These are phyloP conservation scores for Setipinna tenuifilis DNA, from an alignment of 2,797 vertebrate genomes.

Conservation along the genomic window DNA sequence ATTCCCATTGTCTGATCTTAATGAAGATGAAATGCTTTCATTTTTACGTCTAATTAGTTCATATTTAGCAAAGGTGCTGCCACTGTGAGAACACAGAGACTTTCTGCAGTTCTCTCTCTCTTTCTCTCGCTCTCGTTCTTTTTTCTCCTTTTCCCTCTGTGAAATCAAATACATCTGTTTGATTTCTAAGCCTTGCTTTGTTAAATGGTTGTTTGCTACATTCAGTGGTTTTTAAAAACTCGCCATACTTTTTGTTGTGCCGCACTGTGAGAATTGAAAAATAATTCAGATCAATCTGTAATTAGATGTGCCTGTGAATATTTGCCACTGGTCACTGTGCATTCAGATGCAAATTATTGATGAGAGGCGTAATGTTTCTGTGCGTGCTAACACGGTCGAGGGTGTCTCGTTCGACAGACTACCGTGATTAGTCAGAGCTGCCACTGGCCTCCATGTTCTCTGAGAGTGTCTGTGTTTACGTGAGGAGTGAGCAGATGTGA, in stretches of 20 bases:
- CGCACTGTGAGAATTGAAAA: slow-evolving; percentile 7
- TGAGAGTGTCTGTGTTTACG: not conserved
- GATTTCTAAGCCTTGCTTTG: slow-evolving; percentile 14
- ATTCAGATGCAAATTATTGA: slow-evolving; percentile 27
- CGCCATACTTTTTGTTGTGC: not conserved
- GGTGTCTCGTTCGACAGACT: not conserved
- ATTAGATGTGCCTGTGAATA: slow-evolving; percentile 18
- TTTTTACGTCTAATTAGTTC: slow-evolving; percentile 78
- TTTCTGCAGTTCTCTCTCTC: slow-evolving; percentile 18
- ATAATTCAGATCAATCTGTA: slow-evolving; percentile 22
- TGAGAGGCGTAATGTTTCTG: slow-evolving; percentile 16
- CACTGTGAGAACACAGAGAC: slow-evolving; percentile 26
- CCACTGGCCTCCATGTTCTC: not conserved
- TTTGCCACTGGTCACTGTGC: slow-evolving; percentile 22
- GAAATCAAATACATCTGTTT: slow-evolving; percentile 23
- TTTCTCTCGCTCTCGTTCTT: not conserved
- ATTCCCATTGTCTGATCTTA: slow-evolving; percentile 75
- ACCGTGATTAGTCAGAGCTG: not conserved
- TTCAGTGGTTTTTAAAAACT: not conserved
- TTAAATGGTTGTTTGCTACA: slow-evolving; percentile 21
- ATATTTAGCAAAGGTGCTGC: slow-evolving; percentile 77
- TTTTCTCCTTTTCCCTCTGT: not conserved
- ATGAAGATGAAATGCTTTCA: slow-evolving; percentile 79
- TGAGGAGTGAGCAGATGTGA: slow-evolving; percentile 6
- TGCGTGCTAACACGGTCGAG: slow-evolving; percentile 3